Evolutionary conservation across 2,113 vertebrate species (phyloP).

Genomic region (Agelaius tricolor): DNA sequence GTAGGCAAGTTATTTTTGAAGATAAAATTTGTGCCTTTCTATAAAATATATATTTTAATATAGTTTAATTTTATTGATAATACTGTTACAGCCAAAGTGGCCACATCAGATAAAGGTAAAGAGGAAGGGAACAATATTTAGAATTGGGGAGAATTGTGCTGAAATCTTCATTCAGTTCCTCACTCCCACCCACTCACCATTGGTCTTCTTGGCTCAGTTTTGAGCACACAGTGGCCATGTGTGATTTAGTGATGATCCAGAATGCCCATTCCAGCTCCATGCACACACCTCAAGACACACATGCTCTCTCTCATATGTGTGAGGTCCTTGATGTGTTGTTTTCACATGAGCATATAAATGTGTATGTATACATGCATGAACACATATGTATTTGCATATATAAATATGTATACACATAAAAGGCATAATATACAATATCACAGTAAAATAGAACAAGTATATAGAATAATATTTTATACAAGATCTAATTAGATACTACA

Average conservation of each 20-base stretch:
- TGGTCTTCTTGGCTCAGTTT: neutral
- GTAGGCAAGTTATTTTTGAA: neutral
- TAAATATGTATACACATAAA: neutral
- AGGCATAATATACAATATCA: too few relatives aligned
- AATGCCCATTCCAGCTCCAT: neutral
- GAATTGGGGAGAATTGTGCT: neutral
- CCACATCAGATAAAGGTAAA: neutral
- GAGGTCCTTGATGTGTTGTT: neutral
- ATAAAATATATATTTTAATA: neutral
- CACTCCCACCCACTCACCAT: neutral
- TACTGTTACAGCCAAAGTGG: neutral
- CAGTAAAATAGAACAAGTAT: neutral
- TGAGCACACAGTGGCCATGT: neutral
- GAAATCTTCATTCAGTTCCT: neutral
- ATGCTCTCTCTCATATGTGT: fast-evolving
- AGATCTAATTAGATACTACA: neutral
- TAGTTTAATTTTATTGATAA: neutral
- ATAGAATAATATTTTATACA: neutral
- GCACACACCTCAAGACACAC: neutral
- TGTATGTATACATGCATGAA: neutral
- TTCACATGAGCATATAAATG: neutral
- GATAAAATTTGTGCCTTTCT: neutral
- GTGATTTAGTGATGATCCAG: neutral
- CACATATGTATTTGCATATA: neutral
- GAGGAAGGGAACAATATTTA: neutral